phyloP scores from a whole-genome alignment of 2,888 invertebrate genomes.

The Leptinotarsa peninsularis region DNA sequence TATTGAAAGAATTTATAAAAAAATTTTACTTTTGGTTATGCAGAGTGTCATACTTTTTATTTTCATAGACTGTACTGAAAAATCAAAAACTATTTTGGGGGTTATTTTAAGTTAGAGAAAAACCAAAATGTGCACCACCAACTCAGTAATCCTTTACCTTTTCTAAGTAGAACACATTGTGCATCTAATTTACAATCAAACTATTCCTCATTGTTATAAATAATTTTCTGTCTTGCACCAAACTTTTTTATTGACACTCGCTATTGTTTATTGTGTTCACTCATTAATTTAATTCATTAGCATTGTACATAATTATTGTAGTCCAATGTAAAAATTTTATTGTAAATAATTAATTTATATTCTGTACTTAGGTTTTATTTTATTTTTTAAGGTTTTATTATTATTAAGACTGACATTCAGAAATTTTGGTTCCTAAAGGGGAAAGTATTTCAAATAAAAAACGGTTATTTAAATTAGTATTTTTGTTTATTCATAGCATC shows the following conservation, averaged over 20 bases:
- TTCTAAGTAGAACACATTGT: slow-evolving; percentile 21
- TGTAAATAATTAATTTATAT: slow-evolving; percentile 61
- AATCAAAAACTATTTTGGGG: no score
- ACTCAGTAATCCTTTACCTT: not conserved
- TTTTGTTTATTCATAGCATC: not conserved
- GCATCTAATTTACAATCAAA: not conserved
- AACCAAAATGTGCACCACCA: slow-evolving; percentile 2
- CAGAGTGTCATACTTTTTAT: not conserved
- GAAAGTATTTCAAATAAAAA: slow-evolving; percentile 64
- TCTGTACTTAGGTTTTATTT: slow-evolving; percentile 58
- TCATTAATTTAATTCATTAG: slow-evolving; percentile 42
- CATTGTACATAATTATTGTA: slow-evolving; percentile 52
- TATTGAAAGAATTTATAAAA: not conserved
- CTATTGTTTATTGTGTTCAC: slow-evolving; percentile 47
- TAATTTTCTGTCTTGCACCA: slow-evolving; percentile 37
- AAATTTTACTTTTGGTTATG: slow-evolving; percentile 1
- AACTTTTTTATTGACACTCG: slow-evolving; percentile 34
- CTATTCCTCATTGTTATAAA: slow-evolving; percentile 19
- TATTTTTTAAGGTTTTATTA: slow-evolving; percentile 60
- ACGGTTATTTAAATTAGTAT: slow-evolving; percentile 49
- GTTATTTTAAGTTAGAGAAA: no score
- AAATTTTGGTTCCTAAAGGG: slow-evolving; percentile 66
- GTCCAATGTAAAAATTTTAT: slow-evolving; percentile 58
- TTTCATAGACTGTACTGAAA: not conserved
- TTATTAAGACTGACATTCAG: slow-evolving; percentile 67